These are phyloP conservation scores for Galago senegalensis DNA, from an alignment of 2,797 vertebrate genomes.

Conservation along the genomic window DNA sequence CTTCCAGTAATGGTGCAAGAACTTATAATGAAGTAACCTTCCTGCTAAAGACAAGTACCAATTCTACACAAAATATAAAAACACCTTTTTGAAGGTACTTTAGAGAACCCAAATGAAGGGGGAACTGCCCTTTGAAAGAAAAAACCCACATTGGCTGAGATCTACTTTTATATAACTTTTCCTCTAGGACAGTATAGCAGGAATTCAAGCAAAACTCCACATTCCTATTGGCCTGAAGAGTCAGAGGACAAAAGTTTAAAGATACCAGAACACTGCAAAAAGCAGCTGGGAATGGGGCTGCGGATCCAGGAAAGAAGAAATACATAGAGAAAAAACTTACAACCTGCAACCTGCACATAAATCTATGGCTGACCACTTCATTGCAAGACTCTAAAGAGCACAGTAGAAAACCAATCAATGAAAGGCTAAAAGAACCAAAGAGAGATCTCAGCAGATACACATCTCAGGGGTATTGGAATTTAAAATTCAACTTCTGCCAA, in stretches of 20 bases:
- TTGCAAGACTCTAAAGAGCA: not conserved
- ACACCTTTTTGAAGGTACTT: constrained; percentile 1
- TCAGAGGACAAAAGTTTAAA: not conserved
- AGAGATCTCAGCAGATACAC: not conserved
- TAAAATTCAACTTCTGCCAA: constrained; percentile 5
- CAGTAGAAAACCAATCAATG: not conserved
- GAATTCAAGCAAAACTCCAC: constrained; percentile 23
- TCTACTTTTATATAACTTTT: not conserved
- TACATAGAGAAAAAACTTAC: not conserved
- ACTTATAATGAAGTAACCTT: not conserved
- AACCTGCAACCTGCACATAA: not conserved
- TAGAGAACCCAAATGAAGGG: constrained; percentile 31
- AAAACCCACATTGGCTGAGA: not conserved
- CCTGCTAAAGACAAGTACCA: constrained; percentile 4
- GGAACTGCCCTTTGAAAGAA: constrained; percentile 33
- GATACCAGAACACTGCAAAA: not conserved
- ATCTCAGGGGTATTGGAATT: not conserved
- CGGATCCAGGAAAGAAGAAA: not conserved
- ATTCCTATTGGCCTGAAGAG: not conserved
- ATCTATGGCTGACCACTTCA: not conserved
- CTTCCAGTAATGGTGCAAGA: not conserved
- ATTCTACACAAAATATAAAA: constrained; percentile 14
- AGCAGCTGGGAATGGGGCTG: not conserved
- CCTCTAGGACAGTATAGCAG: not conserved
- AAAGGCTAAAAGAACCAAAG: not conserved